A percentile compares a stretch with the other conserved stretches of the same genome.
Conservation (phyloP, 2,797 vertebrate genomes). For the Pseudochaenichthys georgianus region DNA sequence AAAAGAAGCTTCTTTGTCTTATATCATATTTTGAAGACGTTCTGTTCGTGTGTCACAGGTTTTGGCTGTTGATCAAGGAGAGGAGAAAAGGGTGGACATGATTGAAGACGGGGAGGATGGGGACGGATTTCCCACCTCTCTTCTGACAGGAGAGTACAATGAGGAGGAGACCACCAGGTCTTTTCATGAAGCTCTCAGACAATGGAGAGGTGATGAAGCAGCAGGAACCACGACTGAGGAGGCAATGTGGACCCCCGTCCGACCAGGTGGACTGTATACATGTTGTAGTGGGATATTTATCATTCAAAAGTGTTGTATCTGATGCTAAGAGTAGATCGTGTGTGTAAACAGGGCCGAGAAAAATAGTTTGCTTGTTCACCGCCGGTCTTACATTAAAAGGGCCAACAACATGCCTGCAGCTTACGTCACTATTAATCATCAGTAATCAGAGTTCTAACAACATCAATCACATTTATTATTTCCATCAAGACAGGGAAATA, state of each 20-base stretch:
- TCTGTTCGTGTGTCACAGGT: conserved; percentile 64
- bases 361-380: too few relatives aligned
- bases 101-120: conserved; percentile 25
- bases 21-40: not conserved
- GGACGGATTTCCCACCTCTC: conserved; percentile 27
- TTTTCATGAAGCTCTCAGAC: conserved; percentile 88
- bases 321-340: too few relatives aligned
- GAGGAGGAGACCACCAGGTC: conserved; percentile 86
- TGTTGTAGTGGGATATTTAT: too few relatives aligned
- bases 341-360: too few relatives aligned
- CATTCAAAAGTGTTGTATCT: too few relatives aligned
- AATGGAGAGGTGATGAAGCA: conserved; percentile 82
- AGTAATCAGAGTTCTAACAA: too few relatives aligned
- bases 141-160: conserved; percentile 82
- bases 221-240: conserved; percentile 1
- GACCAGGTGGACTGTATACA: conserved; percentile 79
- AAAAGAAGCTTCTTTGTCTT: too few relatives aligned
- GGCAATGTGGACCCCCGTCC: conserved; percentile 18
- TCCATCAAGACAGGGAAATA: too few relatives aligned
- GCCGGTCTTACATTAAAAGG: too few relatives aligned
- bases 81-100: conserved; percentile 48
- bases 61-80: conserved; percentile 39
- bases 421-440: too few relatives aligned
- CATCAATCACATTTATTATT: too few relatives aligned
- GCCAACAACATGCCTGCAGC: too few relatives aligned